phyloP scores from a whole-genome alignment of 92 coral and sea anemone species.

The Porites cylindrica region DNA sequence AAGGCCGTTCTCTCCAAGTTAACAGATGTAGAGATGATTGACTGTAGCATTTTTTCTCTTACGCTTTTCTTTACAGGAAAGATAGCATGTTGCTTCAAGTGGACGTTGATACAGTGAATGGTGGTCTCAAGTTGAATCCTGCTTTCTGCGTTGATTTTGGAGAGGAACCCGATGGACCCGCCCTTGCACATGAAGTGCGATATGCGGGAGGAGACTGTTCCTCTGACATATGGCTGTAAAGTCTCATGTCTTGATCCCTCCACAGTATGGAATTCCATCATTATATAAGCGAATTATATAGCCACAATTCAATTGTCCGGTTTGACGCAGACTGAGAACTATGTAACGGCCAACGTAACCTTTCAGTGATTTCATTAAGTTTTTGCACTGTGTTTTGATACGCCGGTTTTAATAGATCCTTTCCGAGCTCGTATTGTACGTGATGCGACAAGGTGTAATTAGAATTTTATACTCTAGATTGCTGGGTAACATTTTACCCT shows the following conservation, averaged over 20 bases:
- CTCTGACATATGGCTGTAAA: conserved; percentile 97
- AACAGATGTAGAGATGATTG: background rate
- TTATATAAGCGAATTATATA: background rate
- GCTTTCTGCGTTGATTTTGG: conserved; percentile 97
- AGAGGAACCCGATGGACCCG: conserved; percentile 96
- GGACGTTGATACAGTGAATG: conserved; percentile 86
- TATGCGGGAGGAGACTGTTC: conserved; percentile 99
- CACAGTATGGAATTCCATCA: background rate
- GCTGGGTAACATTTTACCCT: background rate
- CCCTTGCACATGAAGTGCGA: conserved; percentile 96
- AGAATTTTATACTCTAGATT: background rate
- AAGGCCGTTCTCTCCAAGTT: background rate
- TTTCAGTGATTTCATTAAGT: background rate
- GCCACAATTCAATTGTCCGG: background rate
- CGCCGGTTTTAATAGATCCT: background rate
- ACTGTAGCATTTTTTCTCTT: too few relatives aligned
- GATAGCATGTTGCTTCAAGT: conserved; percentile 88
- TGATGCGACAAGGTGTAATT: background rate
- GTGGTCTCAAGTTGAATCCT: conserved; percentile 89
- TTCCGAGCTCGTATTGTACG: background rate
- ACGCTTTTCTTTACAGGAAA: too few relatives aligned
- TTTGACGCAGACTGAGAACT: background rate
- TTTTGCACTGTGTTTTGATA: background rate
- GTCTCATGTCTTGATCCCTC: background rate
- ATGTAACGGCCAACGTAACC: background rate